Base-by-base conservation (phyloP, 2,888 invertebrate genomes). In the Lobophora halterata region DNA sequence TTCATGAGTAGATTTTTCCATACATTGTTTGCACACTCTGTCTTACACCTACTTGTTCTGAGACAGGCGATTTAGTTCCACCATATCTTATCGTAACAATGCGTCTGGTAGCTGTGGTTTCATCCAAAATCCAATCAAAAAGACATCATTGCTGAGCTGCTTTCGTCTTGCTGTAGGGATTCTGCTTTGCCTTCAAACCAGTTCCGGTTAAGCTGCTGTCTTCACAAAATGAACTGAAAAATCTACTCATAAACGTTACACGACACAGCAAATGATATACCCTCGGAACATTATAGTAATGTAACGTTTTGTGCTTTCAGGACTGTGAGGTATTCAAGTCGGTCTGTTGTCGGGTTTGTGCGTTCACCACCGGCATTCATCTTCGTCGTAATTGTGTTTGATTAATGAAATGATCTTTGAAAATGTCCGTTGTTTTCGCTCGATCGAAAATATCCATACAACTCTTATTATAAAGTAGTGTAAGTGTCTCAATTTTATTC, bases 221-320 rank as follows among this genome's bases (percentile, higher is more conserved):
- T 38, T 18, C 10, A 33, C 16, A 17, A 31, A 24, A 21, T 19
- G 46, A 46, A 31, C 41, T 55, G 61, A 63, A 60, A 64, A 65
- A 58, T 68, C 56, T 61, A 63, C 58, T 64, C 65, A 63, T 58
- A n/a, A n/a, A n/a, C n/a, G n/a, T n/a, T n/a, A n/a, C 46, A 26
- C 34, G 46, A 21, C 27, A 39, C 44, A 42, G 39, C 38, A 41
- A 48, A 25, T 7, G 32, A 39, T 30, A 41, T 28, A 46, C 45
- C 30, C 23, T 17, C n/a, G n/a, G 25, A 37, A 41, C 14, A 39
- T 25, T 20, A 39, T 36, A 41, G 52, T 49, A 45, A 61, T 74
- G 57, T 69, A 57, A 42, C 56, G n/a, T 74, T 77, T 77, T 79
- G 73, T 77, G 71, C 57, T 77, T 79, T 74, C 78, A 78, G 78